Evolutionary conservation across 1,140 invertebrate species (phyloP), one percentile per base, ranked within the genome.

Genomic region (Euglossa dilemma): DNA sequence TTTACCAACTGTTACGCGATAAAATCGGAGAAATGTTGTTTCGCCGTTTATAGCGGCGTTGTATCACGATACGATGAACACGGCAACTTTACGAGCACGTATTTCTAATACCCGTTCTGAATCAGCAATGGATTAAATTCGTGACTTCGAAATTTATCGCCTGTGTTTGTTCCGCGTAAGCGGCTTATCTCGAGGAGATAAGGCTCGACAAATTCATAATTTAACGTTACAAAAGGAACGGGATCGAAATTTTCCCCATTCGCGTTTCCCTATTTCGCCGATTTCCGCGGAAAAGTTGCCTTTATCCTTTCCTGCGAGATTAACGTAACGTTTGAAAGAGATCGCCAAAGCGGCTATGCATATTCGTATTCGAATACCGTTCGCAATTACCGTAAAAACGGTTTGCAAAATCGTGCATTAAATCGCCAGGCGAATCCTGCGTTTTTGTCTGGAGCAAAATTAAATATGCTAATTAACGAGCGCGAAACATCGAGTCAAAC

Each of bases 61-160:
- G 54, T 45, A 74, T 74, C 25, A 8, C 75, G 47, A 54, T 61
- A 28, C 47, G 28, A 54, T 56, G 52, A 77, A 28, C 45, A 66
- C 12, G 28, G 12, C 16, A 77, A 77, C 18, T 66, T 77, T 66
- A 28, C 16, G 47, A 52, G 14, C 28, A 36, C 28, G 61, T 54
- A 43, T 77, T 77, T 54, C 50, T 77, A 77, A 66, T 77, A 54
- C 63, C 50, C 14, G 20, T 66, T 54, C 28, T 50, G 75, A 64
- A 66, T 76, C 64, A 76, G 61, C 61, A n/a, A 66, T 66, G 74
- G 59, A 76, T 76, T 76, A 76, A 66, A 76, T 76, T 52, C 47
- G 28, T 52, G 43, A 36, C 28, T 77, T 54, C n/a, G 18, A 20
- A 66, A 66, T 77, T 66, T 77, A 77, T 77, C 63, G 28, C 16